A percentile compares a stretch with the other conserved stretches of the same genome.
Conservation (phyloP, 2,797 vertebrate genomes). For the Molossus alvarezi region DNA sequence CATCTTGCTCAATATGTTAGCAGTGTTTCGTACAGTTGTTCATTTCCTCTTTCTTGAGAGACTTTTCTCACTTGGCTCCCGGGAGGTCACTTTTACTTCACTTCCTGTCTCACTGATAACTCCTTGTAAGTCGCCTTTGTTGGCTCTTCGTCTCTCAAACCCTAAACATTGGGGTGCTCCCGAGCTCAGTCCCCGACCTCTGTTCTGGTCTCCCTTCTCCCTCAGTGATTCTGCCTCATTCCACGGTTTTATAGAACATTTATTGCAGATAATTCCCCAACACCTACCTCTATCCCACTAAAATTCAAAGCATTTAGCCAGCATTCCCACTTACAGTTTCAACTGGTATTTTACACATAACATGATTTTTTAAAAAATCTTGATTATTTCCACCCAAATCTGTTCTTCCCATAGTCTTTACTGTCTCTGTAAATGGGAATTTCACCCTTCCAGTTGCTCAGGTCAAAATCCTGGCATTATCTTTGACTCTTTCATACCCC, state of each 20-base stretch:
- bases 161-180: neutral
- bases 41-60: slow-evolving; percentile 71
- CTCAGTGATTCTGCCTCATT: neutral
- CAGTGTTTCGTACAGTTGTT: slow-evolving; percentile 52
- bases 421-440: neutral
- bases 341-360: neutral
- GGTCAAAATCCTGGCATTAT: neutral
- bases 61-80: slow-evolving; percentile 60
- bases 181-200: neutral
- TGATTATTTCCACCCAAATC: neutral
- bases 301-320: slow-evolving; percentile 22
- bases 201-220: neutral
- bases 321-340: neutral
- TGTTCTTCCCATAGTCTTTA: neutral
- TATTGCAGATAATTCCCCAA: neutral
- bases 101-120: slow-evolving; percentile 21
- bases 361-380: neutral
- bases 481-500: neutral
- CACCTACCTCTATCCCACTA: neutral
- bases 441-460: neutral
- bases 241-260: neutral
- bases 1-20: slow-evolving; percentile 64
- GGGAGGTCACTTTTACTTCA: slow-evolving; percentile 38
- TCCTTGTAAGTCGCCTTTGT: slow-evolving; percentile 16
- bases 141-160: neutral